Conservation (phyloP, 2,888 invertebrate genomes). For the Campoplex capitator region DNA sequence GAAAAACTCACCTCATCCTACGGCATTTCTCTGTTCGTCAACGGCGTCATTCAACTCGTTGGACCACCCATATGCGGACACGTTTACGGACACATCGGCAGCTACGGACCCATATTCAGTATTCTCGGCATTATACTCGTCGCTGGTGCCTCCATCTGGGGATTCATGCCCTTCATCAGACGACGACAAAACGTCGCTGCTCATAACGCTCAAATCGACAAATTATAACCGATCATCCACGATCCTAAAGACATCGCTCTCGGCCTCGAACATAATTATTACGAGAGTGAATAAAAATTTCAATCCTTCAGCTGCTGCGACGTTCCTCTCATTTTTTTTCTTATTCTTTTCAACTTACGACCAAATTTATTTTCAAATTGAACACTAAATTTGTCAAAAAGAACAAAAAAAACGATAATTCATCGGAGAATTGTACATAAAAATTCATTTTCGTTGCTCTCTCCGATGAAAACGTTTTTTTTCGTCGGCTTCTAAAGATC, state of each 20-base stretch:
- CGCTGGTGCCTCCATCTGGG: slow-evolving; percentile 91
- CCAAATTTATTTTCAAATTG: background rate
- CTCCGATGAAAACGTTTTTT: background rate
- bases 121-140: slow-evolving; percentile 90
- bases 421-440: background rate
- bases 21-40: slow-evolving; percentile 93
- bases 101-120: slow-evolving; percentile 90
- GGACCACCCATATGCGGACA: slow-evolving; percentile 94
- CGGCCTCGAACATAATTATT: background rate
- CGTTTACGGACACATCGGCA: slow-evolving; percentile 88
- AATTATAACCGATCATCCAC: slow-evolving; percentile 68
- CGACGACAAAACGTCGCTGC: slow-evolving; percentile 76
- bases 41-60: slow-evolving; percentile 92
- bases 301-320: background rate
- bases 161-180: slow-evolving; percentile 90
- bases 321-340: no score
- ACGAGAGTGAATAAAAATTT: background rate
- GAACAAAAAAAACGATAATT: background rate
- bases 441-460: background rate
- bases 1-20: slow-evolving; percentile 94
- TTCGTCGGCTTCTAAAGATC: background rate
- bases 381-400: background rate
- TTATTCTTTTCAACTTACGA: background rate
- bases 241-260: slow-evolving; percentile 21
- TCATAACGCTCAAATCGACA: slow-evolving; percentile 62